Conservation (phyloP, 2,113 vertebrate genomes). For the Odontesthes bonariensis region DNA sequence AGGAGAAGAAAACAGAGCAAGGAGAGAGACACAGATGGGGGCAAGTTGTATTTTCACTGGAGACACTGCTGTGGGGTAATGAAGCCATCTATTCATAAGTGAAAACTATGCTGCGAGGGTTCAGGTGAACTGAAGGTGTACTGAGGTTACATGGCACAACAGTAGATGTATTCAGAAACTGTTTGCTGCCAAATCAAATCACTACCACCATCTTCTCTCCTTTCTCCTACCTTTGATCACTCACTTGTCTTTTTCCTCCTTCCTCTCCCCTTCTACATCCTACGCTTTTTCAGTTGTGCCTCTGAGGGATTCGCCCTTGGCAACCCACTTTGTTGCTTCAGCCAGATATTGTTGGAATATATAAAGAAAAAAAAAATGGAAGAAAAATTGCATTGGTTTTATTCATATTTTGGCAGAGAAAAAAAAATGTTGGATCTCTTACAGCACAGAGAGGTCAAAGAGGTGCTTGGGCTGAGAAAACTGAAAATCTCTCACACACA, state of each 20-base stretch:
- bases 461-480: slow-evolving; percentile 1
- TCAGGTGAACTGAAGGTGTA: slow-evolving; percentile 55
- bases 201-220: slow-evolving; percentile 2
- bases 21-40: neutral
- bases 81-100: slow-evolving; percentile 49
- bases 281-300: slow-evolving; percentile 14
- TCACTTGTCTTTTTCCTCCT: slow-evolving; percentile 33
- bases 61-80: slow-evolving; percentile 33
- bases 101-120: slow-evolving; percentile 32
- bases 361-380: neutral
- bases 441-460: slow-evolving; percentile 37
- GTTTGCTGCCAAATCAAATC: slow-evolving; percentile 39
- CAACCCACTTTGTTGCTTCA: slow-evolving; percentile 32
- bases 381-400: slow-evolving; percentile 18
- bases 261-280: slow-evolving; percentile 20
- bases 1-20: neutral
- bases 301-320: slow-evolving; percentile 43
- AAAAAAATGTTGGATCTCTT: slow-evolving; percentile 25
- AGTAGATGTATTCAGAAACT: slow-evolving; percentile 42
- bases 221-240: slow-evolving; percentile 29
- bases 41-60: slow-evolving; percentile 27
- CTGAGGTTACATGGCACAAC: slow-evolving; percentile 39
- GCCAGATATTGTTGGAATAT: slow-evolving; percentile 11
- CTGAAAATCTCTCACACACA: neutral
- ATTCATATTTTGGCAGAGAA: slow-evolving; percentile 29